phyloP scores from a whole-genome alignment of 1,140 invertebrate species.

The Drosophila dunni region DNA sequence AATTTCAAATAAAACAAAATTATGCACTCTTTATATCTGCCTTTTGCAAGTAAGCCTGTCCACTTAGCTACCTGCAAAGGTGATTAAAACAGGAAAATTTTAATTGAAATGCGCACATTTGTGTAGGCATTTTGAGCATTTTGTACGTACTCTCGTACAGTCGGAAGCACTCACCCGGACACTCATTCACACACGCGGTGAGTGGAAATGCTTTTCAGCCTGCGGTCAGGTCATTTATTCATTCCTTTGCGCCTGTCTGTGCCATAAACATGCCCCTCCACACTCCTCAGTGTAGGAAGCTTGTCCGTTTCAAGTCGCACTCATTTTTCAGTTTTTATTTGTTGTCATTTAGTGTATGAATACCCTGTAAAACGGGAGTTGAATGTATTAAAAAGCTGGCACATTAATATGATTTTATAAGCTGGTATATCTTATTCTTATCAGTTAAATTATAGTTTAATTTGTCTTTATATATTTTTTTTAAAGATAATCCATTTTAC shows the following conservation, averaged over 20 bases:
- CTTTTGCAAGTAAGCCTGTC: too few species aligned
- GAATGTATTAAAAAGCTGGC: background rate
- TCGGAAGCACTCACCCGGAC: constrained; percentile 6
- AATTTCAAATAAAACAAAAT: too few species aligned
- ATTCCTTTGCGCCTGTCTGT: constrained; percentile 27
- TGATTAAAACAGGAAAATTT: constrained; percentile 77
- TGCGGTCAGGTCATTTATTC: constrained; percentile 55
- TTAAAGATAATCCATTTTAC: too few species aligned
- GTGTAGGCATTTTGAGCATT: constrained; percentile 60
- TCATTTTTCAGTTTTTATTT: constrained; percentile 47
- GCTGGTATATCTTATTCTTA: too few species aligned
- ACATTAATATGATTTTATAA: background rate
- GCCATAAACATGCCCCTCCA: background rate
- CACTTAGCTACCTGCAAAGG: constrained; percentile 52
- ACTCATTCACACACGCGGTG: constrained; percentile 10
- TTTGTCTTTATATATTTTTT: too few species aligned
- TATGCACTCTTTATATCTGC: constrained; percentile 2
- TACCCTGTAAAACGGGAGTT: constrained; percentile 13
- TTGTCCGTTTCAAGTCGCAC: constrained; percentile 7
- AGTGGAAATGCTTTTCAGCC: constrained; percentile 26
- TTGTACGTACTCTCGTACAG: constrained; percentile 30
- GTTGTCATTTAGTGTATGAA: constrained; percentile 58
- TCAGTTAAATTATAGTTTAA: too few species aligned
- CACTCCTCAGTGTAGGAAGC: background rate
- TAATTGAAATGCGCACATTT: constrained; percentile 76